phyloP scores from a whole-genome alignment of 92 coral and sea anemone genomes.

The Nematostella vectensis region DNA sequence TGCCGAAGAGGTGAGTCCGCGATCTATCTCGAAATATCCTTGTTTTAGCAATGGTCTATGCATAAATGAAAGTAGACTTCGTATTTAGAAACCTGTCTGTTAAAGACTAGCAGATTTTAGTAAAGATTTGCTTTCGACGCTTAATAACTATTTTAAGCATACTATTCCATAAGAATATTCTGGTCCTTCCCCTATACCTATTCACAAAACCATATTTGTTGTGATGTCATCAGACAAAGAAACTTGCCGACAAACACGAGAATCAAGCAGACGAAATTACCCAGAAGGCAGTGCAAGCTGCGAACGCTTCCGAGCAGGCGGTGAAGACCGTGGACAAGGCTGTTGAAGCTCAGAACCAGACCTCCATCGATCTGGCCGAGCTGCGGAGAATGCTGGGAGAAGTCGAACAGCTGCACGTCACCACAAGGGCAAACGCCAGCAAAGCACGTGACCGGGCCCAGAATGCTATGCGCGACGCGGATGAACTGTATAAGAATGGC shows the following conservation, averaged over 20 bases:
- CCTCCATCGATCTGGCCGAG: conserved; percentile 50
- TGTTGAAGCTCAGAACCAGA: conserved; percentile 38
- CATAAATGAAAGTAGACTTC: too few relatives aligned
- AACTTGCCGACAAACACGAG: conserved; percentile 70
- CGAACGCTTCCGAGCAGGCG: conserved; percentile 57
- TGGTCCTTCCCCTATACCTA: too few relatives aligned
- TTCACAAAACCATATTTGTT: too few relatives aligned
- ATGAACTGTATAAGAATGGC: conserved; percentile 42
- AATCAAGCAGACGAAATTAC: conserved; percentile 56
- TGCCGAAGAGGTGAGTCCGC: conserved; percentile 49
- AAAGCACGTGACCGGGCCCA: conserved; percentile 39
- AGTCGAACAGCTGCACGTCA: conserved; percentile 41
- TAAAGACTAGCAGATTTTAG: too few relatives aligned
- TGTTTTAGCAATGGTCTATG: not conserved
- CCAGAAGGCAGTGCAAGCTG: conserved; percentile 41
- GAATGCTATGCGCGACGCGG: conserved; percentile 51
- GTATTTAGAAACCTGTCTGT: too few relatives aligned
- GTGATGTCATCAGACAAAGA: too few relatives aligned
- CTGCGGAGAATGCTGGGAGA: conserved; percentile 36
- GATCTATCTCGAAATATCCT: not conserved
- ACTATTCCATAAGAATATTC: too few relatives aligned
- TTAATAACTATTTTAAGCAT: too few relatives aligned
- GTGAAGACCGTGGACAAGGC: conserved; percentile 42
- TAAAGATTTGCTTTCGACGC: too few relatives aligned
- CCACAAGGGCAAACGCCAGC: conserved; percentile 35